Base-by-base conservation (phyloP, 2,888 invertebrate species). In the Uropetala carovei region DNA sequence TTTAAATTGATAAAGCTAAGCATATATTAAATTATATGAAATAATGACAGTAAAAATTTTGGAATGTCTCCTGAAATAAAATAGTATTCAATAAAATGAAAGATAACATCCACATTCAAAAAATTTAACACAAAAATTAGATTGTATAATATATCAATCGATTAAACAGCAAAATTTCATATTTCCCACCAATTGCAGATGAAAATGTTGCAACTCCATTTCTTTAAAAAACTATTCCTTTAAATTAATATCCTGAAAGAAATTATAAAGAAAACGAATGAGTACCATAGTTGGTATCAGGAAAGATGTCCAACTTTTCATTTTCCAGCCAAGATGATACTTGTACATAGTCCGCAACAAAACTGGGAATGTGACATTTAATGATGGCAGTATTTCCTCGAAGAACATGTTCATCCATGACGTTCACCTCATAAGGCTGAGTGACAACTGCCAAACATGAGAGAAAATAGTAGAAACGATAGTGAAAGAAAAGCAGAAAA, bases 291-390 rank as follows among this genome's bases (percentile, higher is more conserved):
- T 96, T 95, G 95, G 96, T 94, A 93, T 95, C 95, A 94, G 95
- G 95, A 94, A 96, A 96, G 94, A 97, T 96, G 94, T 96, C 96
- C 93, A 96, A 96, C 94, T 96, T 96, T 95, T 97, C 97, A 95
- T 97, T 97, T 96, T 98, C 97, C 95, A 98, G 96, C 98, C 98
- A 98, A 94, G 98, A 97, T 94, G 97, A 96, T 94, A 98, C 98
- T 94, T 96, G 96, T 94, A 98, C 98, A 95, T 98, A 98, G 96
- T 98, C 98, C 94, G 98, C 98, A 94, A 98, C 98, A 96, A 98
- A 98, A 96, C 98, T 98, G 94, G 98, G 98, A 95, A 98, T 98
- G 96, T 98, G 98, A 96, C 98, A 98, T 96, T 98, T 98, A 95
- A 98, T 96, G 95, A 98, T 97, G 94, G 98, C 98, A 94, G 98